Percentiles rank a stretch among this genome's conserved stretches.
phyloP scores from a whole-genome alignment of 2,113 vertebrate genomes.

The Triplophysa siluroides region DNA sequence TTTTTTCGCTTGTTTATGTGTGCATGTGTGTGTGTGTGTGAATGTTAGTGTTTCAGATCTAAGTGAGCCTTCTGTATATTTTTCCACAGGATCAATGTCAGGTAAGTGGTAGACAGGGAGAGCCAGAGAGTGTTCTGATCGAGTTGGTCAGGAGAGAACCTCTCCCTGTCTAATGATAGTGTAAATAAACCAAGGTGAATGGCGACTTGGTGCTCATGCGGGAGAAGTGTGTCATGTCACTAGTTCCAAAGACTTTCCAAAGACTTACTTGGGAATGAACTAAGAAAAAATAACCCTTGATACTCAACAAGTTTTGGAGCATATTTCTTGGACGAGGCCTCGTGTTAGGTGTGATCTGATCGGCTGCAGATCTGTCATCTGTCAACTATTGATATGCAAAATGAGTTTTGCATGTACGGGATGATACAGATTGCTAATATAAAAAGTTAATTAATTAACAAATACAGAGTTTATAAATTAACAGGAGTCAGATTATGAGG shows the following conservation, averaged over 20 bases:
- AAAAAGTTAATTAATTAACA: no score
- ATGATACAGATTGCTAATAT: neutral
- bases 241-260: slow-evolving; percentile 8
- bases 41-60: neutral
- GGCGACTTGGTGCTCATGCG: slow-evolving; percentile 45
- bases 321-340: neutral
- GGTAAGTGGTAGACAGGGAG: slow-evolving; percentile 53
- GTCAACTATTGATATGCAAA: neutral
- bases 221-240: slow-evolving; percentile 37
- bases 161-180: slow-evolving; percentile 74
- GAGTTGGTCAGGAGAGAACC: slow-evolving; percentile 58
- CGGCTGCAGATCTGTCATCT: neutral
- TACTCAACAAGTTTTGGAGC: slow-evolving; percentile 9
- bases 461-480: no score
- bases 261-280: neutral
- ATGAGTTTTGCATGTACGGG: neutral
- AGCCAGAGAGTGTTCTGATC: slow-evolving; percentile 54
- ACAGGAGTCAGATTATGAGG: no score
- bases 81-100: slow-evolving; percentile 67
- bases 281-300: neutral
- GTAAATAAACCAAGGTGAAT: slow-evolving; percentile 78
- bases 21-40: slow-evolving; percentile 16
- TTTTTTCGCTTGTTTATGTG: slow-evolving; percentile 54
- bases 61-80: slow-evolving; percentile 70
- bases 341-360: neutral